Conservation (phyloP, 2,888 invertebrate species). For the Sclerodermus sp. region DNA sequence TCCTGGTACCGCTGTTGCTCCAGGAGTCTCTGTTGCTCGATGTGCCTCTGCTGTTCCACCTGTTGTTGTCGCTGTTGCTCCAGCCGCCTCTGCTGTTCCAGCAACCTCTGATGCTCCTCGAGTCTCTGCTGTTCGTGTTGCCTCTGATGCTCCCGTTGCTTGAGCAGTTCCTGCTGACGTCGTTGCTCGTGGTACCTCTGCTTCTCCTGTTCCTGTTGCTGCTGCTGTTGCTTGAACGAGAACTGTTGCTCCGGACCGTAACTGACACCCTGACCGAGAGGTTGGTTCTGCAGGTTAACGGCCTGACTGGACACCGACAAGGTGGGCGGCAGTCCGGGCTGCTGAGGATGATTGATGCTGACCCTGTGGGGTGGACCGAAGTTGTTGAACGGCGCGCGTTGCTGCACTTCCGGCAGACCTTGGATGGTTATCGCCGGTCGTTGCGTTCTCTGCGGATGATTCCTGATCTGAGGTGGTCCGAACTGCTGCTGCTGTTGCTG, state of each 20-base stretch:
- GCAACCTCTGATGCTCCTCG: conserved; percentile 40
- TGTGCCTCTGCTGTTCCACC: conserved; percentile 32
- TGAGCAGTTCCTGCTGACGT: conserved; percentile 51
- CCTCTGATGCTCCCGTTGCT: conserved; percentile 37
- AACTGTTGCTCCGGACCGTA: conserved; percentile 19
- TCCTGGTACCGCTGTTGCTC: conserved; percentile 41
- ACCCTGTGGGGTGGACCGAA: conserved; percentile 57
- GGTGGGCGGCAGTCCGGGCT: conserved; percentile 40
- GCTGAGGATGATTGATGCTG: conserved; percentile 44
- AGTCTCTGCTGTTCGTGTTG: conserved; percentile 47
- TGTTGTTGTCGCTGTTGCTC: conserved; percentile 33
- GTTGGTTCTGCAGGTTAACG: conserved; percentile 41
- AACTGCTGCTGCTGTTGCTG: conserved; percentile 28
- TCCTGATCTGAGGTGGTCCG: conserved; percentile 18
- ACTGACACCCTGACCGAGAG: conserved; percentile 23
- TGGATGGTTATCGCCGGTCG: conserved; percentile 49
- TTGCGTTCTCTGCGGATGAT: conserved; percentile 35
- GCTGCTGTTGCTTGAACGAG: conserved; percentile 17
- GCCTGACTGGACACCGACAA: conserved; percentile 46
- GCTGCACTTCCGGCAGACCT: conserved; percentile 49
- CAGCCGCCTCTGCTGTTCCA: conserved; percentile 40
- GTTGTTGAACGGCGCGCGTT: conserved; percentile 45
- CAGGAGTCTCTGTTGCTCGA: conserved; percentile 28
- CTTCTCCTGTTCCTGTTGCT: conserved; percentile 42
- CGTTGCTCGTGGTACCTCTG: conserved; percentile 42